Conservation (phyloP, 1,140 invertebrate species). For the Trinorchestia longiramus region DNA sequence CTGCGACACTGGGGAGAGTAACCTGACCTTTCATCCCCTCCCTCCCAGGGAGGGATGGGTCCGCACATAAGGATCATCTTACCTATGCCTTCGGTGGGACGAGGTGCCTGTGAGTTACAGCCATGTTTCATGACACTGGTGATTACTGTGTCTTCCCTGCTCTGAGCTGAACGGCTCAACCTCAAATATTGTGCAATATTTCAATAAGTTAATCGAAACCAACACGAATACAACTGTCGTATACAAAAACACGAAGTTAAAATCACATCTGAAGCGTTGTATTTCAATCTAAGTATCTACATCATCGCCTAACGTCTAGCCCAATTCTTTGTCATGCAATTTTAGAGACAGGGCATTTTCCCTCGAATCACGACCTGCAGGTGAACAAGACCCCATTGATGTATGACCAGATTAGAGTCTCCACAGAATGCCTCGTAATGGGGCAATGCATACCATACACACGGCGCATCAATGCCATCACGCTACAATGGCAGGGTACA, state of each 20-base stretch:
- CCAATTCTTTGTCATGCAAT: background rate
- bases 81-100: background rate
- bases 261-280: background rate
- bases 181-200: background rate
- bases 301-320: background rate
- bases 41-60: background rate
- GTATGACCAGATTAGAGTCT: background rate
- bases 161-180: background rate
- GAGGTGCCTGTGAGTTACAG: background rate
- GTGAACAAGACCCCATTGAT: background rate
- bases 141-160: background rate
- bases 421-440: background rate
- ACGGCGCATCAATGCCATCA: background rate
- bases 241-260: background rate
- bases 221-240: background rate
- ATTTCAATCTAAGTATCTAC: background rate
- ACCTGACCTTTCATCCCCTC: background rate
- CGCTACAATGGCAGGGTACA: background rate
- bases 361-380: background rate
- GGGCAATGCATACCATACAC: background rate
- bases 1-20: background rate
- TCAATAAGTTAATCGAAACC: background rate
- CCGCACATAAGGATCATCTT: background rate
- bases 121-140: background rate
- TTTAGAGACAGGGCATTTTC: background rate